Base-by-base conservation (phyloP, 2,797 vertebrate species). In the Sebastolobus altivelis region DNA sequence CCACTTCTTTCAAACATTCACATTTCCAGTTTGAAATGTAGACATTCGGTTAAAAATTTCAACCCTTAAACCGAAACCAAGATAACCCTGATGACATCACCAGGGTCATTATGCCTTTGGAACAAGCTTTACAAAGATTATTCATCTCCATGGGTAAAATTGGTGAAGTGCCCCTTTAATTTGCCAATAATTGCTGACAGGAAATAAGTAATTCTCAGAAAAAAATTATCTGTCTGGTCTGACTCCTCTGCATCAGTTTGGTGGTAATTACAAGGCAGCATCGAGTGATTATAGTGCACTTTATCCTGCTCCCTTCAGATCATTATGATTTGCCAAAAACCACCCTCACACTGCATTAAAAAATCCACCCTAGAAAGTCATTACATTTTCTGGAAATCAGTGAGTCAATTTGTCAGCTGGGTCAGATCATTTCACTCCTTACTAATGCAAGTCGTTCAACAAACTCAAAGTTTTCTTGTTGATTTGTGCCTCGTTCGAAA, bases 301-400 rank as follows among this genome's bases (percentile, higher is more conserved):
- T 83, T 59, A 49, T 72, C 69, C 62, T 35, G 6, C 62, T 72
- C 22, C 11, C 65, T 84, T 63, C 27, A 77, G 65, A 65, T 82
- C 59, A 65, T 29, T 22, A 22, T 60, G 35, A 75, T 82, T 83
- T 80, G 46, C 54, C 43, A 65, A 60, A 84, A 75, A 69, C 49
- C 78, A 54, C 67, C 70, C 73, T 54, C 59, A 33, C 56, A 56
- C 43, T 62, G 22, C 38, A 77, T 16, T 22, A 78, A 56, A 65
- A 63, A 35, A 2, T 74, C 33, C 75, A 40, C 20, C 20, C 14
- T 25, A 3, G 25, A 56, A 63, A 52, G 54, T 54, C 5, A 33
- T 74, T n/a, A 10, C 3, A 33, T 38, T 52, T 65, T 27, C 38
- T 61, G 29, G 11, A 67, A 72, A 72, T 55, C 29, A 27, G n/a